Evolutionary conservation across 1,140 invertebrate species (phyloP), one percentile per base, ranked within the genome.

Genomic region (Gerris buenoi): DNA sequence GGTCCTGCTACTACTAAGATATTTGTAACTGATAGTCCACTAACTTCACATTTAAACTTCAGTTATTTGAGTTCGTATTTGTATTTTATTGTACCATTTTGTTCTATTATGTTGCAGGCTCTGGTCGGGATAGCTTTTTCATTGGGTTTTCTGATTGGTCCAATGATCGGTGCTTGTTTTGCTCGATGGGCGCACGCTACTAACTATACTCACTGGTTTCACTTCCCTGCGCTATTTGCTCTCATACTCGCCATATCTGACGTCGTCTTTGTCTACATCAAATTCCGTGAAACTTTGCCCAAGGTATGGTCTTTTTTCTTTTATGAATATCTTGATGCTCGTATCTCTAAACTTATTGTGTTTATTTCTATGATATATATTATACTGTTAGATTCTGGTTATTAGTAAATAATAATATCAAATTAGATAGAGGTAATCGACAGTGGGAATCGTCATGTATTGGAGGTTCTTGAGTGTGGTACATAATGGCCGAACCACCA

Each of bases 121-220:
- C 77, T 98, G 28, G 89, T 99, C 68, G 97, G 97, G 18, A 87
- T 97, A 73, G 94, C 96, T 2, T 99, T 99, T 80, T 98, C 95
- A 0, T 79, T 99, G 66, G 96, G 95, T 18, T 99, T 99, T 78
- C 91, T 98, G 70, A 79, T 97, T 69, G 96, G 97, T 0, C 97
- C 96, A 25, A 80, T 94, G 73, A 93, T 98, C 73, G 96, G 96
- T 23, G 97, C 95, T 13, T 79, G 86, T 72, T 97, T 98, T 79
- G 88, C 94, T 1, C 82, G 84, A 70, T 86, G 83, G 77, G 85
- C 87, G 1, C 75, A 74, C 59, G 69, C 79, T 77, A 70, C 73
- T 56, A 33, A 63, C 1, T 74, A 76, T 65, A 69, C 80, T 76
- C 75, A 82, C 74, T 95, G 94, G 87, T 95, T 88, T 72, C 79